phyloP scores from a whole-genome alignment of 2,797 vertebrate species.

The Thunnus albacares region DNA sequence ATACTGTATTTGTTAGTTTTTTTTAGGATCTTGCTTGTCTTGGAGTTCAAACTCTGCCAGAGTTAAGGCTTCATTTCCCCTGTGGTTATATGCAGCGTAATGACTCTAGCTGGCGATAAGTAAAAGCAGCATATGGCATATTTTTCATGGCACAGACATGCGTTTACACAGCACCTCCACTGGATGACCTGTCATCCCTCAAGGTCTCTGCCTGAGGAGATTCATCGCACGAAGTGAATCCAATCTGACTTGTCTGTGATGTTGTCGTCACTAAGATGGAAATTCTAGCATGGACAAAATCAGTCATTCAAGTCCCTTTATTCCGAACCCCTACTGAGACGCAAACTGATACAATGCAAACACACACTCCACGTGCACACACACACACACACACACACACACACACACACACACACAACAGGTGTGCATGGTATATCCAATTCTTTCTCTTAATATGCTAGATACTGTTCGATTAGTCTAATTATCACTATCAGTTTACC shows the following conservation, averaged over 20 bases:
- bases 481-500: neutral
- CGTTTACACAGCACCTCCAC: neutral
- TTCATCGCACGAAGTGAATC: constrained; percentile 46
- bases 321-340: constrained; percentile 44
- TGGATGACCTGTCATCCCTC: constrained; percentile 31
- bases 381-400: neutral
- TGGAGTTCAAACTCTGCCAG: neutral
- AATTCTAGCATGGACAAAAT: constrained; percentile 70
- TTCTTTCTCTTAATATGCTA: constrained; percentile 4
- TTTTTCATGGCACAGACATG: constrained; percentile 6
- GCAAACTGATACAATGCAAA: constrained; percentile 61
- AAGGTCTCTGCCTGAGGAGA: constrained; percentile 34
- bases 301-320: constrained; percentile 62
- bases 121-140: constrained; percentile 11
- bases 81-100: neutral
- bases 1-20: neutral
- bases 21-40: neutral
- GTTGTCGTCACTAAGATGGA: constrained; percentile 45
- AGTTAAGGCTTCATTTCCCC: neutral
- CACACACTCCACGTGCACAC: neutral
- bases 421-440: neutral
- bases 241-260: constrained; percentile 57
- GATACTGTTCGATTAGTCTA: constrained; percentile 25
- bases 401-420: constrained; percentile 17
- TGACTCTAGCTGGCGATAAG: neutral